Percentiles rank a stretch among this genome's conserved stretches.
These are phyloP conservation scores for Dysidea cf. avara DNA, from an alignment of 37 sponge, comb jelly and placozoan genomes.

Conservation along the genomic window DNA sequence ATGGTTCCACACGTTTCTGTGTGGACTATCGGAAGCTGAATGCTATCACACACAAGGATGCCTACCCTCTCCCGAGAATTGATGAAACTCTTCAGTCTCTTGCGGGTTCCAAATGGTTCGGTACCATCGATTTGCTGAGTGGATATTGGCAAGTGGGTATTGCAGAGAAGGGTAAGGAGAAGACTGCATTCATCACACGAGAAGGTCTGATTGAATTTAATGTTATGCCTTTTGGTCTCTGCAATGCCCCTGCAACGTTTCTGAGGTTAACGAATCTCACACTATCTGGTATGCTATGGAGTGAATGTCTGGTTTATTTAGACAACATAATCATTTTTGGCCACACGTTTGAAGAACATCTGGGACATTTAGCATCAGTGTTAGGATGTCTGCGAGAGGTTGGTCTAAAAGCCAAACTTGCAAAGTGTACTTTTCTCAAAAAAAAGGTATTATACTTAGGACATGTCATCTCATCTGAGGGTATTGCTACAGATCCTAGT, in stretches of 20 bases:
- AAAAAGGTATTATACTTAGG: conserved; percentile 3
- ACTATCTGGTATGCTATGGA: neutral
- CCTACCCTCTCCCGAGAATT: conserved; percentile 19
- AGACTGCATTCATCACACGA: conserved; percentile 15
- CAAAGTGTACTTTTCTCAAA: conserved; percentile 1
- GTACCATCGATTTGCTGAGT: neutral
- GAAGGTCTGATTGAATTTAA: conserved; percentile 7
- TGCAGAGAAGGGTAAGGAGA: neutral
- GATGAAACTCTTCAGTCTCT: conserved; percentile 17
- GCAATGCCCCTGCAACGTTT: conserved; percentile 10
- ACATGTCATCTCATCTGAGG: conserved; percentile 2
- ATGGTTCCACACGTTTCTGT: conserved; percentile 13
- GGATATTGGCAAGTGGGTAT: conserved; percentile 14
- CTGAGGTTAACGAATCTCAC: neutral
- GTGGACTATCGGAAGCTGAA: conserved; percentile 26
- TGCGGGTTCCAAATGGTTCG: conserved; percentile 1
- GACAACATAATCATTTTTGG: conserved; percentile 11
- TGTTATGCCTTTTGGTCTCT: conserved; percentile 21
- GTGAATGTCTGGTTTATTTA: conserved; percentile 9
- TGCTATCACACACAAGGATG: conserved; percentile 4
- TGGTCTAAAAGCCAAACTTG: neutral
- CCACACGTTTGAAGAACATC: neutral
- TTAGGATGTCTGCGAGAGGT: neutral
- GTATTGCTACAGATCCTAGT: neutral
- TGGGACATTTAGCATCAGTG: neutral